Evolutionary conservation across 2,888 invertebrate genomes (phyloP), one percentile per base, ranked within the genome.

Genomic region (Prionchulus punctatus): DNA sequence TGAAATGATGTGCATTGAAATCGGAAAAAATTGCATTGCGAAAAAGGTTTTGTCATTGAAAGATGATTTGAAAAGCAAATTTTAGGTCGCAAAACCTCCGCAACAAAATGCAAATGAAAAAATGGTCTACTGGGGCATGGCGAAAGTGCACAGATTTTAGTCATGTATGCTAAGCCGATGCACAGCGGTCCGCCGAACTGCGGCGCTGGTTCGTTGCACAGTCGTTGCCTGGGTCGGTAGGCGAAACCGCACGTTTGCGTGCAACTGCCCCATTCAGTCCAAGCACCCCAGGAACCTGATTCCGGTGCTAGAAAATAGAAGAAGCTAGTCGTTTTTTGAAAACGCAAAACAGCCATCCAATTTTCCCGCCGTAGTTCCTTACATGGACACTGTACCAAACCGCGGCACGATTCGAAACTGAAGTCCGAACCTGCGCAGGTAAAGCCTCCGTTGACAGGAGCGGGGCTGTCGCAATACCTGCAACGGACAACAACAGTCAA

Each of bases 191-290:
- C 7, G 7, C 12, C 18, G 36, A 18, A 36, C 18, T 7, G 36
- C 1, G 68, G 69, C 27, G 67, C 58, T n/a, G 69, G 69, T 43
- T 64, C 62, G 49, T 67, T 62, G 59, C 69, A 69, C 66, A 69
- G 67, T 55, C 69, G 58, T 49, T 69, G 66, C 26, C 69, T 60
- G 48, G 69, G 64, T 52, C 67, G 66, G 56, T 15, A 61, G 58
- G 28, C 55, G 36, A 66, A 66, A 25, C 66, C 65, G 45, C 68
- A 68, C 58, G 27, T 28, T 62, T 27, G 50, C 7, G 65, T 65
- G 47, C 68, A 68, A 0, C 65, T 64, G 23, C 63, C 57, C 68
- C 68, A 68, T 47, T 65, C 62, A 18, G 64, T 62, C 67, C 66
- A 66, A 2, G 63, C 50, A 54, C 63, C 62, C 4, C 60, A 50